phyloP scores from a whole-genome alignment of 2,888 invertebrate genomes.

The Oscheius sp. region DNA sequence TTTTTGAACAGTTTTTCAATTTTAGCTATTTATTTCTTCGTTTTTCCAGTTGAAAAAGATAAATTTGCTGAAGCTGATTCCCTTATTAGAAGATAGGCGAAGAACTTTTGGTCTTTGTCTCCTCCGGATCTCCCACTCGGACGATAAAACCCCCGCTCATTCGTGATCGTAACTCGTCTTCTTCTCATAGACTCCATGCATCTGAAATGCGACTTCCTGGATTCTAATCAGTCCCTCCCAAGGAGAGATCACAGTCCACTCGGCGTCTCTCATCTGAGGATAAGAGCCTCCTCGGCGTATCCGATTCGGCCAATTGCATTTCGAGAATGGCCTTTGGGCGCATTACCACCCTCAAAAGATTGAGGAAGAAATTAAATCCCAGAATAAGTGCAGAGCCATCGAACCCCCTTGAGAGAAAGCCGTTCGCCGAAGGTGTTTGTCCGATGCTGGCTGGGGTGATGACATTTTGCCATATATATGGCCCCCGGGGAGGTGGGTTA shows the following conservation, averaged over 20 bases:
- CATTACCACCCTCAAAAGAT: neutral
- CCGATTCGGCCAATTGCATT: slow-evolving; percentile 21
- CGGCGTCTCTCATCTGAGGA: too few relatives aligned
- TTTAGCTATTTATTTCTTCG: too few relatives aligned
- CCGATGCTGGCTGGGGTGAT: neutral
- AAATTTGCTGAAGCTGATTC: too few relatives aligned
- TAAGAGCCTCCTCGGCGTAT: neutral
- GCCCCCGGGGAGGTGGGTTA: neutral
- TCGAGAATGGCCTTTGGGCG: neutral
- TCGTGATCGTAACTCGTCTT: too few relatives aligned
- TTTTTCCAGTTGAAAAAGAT: too few relatives aligned
- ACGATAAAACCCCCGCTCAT: neutral
- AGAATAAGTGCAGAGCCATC: neutral
- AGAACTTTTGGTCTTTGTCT: too few relatives aligned
- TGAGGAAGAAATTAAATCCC: too few relatives aligned
- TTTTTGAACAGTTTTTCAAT: too few relatives aligned
- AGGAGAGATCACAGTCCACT: neutral
- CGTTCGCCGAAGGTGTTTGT: neutral
- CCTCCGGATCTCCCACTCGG: neutral
- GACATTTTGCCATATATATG: neutral
- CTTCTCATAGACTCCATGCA: too few relatives aligned
- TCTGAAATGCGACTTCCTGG: neutral
- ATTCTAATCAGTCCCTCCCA: neutral
- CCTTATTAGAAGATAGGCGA: too few relatives aligned
- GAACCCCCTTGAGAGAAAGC: neutral